Conservation (phyloP, 2,888 invertebrate species). For the Holacanthella duospinosa region DNA sequence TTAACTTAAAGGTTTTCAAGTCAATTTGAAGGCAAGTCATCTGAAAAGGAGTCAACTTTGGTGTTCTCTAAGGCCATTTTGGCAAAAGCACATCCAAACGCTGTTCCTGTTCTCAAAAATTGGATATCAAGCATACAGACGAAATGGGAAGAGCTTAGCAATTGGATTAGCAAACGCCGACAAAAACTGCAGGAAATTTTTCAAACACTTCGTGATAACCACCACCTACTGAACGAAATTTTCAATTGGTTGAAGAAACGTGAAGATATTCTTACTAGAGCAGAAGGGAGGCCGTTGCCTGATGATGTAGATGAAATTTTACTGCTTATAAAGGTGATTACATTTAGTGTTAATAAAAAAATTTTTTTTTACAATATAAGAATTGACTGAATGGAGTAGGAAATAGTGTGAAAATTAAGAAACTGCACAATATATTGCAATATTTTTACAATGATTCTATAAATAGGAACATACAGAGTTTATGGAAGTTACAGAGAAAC, state of each 20-base stretch:
- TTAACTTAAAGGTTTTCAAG: no score
- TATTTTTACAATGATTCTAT: no score
- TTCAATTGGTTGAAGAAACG: conserved; percentile 80
- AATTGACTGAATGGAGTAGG: no score
- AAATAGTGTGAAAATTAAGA: no score
- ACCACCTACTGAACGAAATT: conserved; percentile 79
- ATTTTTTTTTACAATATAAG: no score
- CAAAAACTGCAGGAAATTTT: conserved; percentile 73
- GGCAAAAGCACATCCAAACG: conserved; percentile 85
- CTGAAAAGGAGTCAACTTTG: conserved; percentile 73
- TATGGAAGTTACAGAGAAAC: no score
- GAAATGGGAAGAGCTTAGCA: conserved; percentile 87
- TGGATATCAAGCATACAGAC: conserved; percentile 95
- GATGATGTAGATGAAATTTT: conserved; percentile 77
- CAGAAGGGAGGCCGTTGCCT: conserved; percentile 77
- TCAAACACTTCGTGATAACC: conserved; percentile 63
- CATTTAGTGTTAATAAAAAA: no score
- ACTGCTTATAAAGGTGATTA: no score
- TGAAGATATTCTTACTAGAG: conserved; percentile 68
- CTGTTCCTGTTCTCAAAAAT: conserved; percentile 89
- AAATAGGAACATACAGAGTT: no score
- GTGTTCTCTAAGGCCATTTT: conserved; percentile 76
- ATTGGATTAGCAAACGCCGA: conserved; percentile 68
- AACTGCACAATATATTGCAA: no score
- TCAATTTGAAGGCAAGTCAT: conserved; percentile 69